Conservation (phyloP, 2,888 invertebrate species). For the Theodoxus fluviatilis region DNA sequence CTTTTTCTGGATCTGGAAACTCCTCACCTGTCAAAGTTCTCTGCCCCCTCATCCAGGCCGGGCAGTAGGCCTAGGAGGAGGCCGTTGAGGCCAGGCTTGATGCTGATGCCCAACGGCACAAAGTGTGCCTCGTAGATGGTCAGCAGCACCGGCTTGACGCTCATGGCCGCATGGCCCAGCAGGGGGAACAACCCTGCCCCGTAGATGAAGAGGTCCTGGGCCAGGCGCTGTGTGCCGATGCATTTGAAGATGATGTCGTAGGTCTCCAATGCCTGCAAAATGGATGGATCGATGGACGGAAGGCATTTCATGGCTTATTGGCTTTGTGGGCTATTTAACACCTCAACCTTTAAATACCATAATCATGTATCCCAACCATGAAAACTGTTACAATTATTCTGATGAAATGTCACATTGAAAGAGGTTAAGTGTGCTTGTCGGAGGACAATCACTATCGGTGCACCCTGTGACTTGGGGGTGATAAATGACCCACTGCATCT, state of each 20-base stretch:
- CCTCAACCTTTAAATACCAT: too few relatives aligned
- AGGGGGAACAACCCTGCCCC: conserved; percentile 84
- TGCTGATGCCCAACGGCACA: conserved; percentile 79
- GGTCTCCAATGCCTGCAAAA: conserved; percentile 88
- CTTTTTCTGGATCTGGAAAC: too few relatives aligned
- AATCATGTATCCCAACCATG: too few relatives aligned
- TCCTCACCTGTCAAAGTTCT: conserved; percentile 79
- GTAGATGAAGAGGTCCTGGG: conserved; percentile 84
- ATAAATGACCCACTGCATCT: too few relatives aligned
- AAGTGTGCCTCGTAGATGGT: conserved; percentile 87
- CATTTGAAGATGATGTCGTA: conserved; percentile 90
- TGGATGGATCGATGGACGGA: too few relatives aligned
- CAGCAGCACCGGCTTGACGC: conserved; percentile 82
- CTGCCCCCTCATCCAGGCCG: conserved; percentile 86
- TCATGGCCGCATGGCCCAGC: conserved; percentile 86
- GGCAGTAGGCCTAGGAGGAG: conserved; percentile 86
- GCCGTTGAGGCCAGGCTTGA: conserved; percentile 83
- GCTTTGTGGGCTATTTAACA: too few relatives aligned
- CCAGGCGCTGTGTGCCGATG: conserved; percentile 80
- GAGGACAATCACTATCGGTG: too few relatives aligned
- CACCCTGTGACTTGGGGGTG: too few relatives aligned
- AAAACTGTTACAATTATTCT: too few relatives aligned
- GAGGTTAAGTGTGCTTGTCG: too few relatives aligned
- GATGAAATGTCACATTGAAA: too few relatives aligned
- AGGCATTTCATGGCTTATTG: too few relatives aligned